Conservation (phyloP, 2,888 invertebrate species). For the Eurois occulta region DNA sequence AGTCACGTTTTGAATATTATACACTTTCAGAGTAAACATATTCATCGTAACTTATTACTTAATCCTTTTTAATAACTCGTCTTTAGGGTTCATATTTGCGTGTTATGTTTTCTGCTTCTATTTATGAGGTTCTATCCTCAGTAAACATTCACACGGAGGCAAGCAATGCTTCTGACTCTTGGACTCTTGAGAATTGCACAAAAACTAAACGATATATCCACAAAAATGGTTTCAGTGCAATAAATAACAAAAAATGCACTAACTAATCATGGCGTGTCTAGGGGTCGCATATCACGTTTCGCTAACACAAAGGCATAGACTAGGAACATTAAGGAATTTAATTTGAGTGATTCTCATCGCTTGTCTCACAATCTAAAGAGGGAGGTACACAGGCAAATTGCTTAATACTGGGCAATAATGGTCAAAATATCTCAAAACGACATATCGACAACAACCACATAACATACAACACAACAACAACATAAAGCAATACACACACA, state of each 20-base stretch:
- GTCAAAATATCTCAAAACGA: neutral
- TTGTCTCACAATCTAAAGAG: neutral
- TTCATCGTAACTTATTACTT: conserved; percentile 16
- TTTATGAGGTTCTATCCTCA: neutral
- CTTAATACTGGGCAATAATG: neutral
- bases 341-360: conserved; percentile 16
- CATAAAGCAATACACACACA: no score
- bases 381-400: neutral
- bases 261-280: conserved; percentile 32
- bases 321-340: conserved; percentile 25
- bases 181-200: conserved; percentile 17
- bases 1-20: conserved; percentile 30
- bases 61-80: conserved; percentile 37
- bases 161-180: conserved; percentile 13
- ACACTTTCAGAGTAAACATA: neutral
- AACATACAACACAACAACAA: no score
- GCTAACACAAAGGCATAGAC: conserved; percentile 14
- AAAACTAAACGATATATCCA: conserved; percentile 36
- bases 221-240: conserved; percentile 13
- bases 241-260: conserved; percentile 32
- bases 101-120: conserved; percentile 10
- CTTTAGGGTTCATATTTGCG: conserved; percentile 14
- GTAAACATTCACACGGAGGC: neutral
- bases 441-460: no score
- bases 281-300: conserved; percentile 31